Percentiles rank a stretch among this genome's conserved stretches.
phyloP scores from a whole-genome alignment of 2,797 vertebrate genomes.

The Crocidura indochinensis region DNA sequence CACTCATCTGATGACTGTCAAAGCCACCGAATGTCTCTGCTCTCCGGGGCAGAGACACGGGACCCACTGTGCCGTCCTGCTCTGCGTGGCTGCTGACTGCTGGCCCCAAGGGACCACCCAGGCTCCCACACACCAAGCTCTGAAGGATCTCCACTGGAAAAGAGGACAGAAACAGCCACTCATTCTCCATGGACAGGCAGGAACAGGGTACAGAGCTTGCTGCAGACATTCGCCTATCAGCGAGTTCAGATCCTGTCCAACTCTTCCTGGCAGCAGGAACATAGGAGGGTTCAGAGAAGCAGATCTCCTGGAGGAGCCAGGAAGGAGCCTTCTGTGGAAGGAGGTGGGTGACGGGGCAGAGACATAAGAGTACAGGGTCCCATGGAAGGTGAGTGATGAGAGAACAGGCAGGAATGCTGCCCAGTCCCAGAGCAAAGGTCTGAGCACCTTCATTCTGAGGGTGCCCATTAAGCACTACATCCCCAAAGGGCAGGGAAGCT shows the following conservation, averaged over 20 bases:
- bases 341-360: too few relatives aligned
- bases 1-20: conserved; percentile 98
- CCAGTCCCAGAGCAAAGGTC: too few relatives aligned
- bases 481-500: too few relatives aligned
- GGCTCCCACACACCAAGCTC: conserved; percentile 93
- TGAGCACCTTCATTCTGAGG: background rate
- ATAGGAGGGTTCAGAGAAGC: background rate
- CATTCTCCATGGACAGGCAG: background rate
- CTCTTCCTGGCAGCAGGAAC: background rate
- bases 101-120: conserved; percentile 92
- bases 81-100: conserved; percentile 89
- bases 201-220: background rate
- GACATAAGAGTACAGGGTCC: too few relatives aligned
- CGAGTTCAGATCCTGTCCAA: background rate
- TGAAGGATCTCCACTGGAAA: conserved; percentile 96
- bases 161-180: conserved; percentile 68
- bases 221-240: too few relatives aligned
- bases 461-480: background rate
- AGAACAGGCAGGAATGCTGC: too few relatives aligned
- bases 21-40: conserved; percentile 98
- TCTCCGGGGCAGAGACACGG: conserved; percentile 95
- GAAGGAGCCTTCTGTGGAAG: background rate
- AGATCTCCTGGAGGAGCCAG: too few relatives aligned
- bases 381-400: too few relatives aligned
- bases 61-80: conserved; percentile 90